These are phyloP conservation scores for Cariama cristata DNA, from an alignment of 2,113 vertebrate genomes.

Conservation along the genomic window DNA sequence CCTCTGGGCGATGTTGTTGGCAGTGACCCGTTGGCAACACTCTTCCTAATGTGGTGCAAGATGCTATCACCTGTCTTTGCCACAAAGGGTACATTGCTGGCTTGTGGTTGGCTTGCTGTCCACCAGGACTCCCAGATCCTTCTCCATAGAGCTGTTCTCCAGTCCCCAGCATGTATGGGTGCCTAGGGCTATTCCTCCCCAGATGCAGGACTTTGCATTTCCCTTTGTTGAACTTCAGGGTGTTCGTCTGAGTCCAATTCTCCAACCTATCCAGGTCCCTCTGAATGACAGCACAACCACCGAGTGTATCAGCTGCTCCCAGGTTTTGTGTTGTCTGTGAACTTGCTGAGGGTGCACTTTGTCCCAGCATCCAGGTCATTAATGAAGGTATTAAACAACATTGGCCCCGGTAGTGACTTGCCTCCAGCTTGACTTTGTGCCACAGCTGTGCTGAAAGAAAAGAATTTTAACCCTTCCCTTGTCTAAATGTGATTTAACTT, in stretches of 20 bases:
- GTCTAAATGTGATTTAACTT: not conserved
- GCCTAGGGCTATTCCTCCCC: not conserved
- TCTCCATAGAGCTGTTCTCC: not conserved
- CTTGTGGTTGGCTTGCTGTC: not conserved
- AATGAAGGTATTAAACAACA: not conserved
- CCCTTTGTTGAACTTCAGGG: not conserved
- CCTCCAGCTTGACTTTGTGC: not conserved
- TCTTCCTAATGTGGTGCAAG: not conserved
- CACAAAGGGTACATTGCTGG: accelerated
- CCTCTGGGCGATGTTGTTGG: not conserved
- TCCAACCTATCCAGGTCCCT: not conserved
- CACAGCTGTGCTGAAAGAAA: not conserved
- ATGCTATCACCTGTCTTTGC: not conserved
- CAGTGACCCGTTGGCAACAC: not conserved
- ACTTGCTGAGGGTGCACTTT: not conserved
- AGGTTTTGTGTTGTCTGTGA: not conserved
- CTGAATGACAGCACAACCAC: not conserved
- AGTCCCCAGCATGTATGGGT: not conserved
- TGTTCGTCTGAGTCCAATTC: not conserved
- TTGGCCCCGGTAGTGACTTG: not conserved
- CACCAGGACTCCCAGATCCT: not conserved
- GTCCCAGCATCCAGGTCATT: not conserved
- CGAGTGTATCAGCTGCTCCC: not conserved
- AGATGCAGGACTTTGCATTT: not conserved
- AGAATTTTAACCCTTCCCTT: not conserved